Evolutionary conservation across 2,797 vertebrate species (phyloP).

Genomic region (Xiphorhynchus erythropygius): DNA sequence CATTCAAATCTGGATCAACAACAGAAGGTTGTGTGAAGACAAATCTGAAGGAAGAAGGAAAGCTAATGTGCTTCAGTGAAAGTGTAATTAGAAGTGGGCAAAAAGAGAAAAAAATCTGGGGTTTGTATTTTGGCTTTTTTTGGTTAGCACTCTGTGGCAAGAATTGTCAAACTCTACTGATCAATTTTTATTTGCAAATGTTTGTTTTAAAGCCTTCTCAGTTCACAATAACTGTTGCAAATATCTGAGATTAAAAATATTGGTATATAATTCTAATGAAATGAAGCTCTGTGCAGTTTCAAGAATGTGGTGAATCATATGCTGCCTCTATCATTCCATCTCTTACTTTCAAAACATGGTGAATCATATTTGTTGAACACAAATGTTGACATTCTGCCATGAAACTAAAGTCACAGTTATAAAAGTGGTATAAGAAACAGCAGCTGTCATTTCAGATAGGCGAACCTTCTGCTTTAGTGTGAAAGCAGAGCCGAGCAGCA

Average conservation of each 20-base stretch:
- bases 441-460: conserved; percentile 15
- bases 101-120: background rate
- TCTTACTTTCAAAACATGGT: background rate
- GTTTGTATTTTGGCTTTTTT: background rate
- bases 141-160: background rate
- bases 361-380: conserved; percentile 7
- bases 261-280: background rate
- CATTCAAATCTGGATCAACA: background rate
- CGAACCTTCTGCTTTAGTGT: background rate
- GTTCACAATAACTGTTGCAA: background rate
- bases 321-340: background rate
- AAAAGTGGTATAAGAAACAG: background rate
- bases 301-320: background rate
- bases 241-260: background rate
- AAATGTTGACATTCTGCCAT: background rate
- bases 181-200: background rate
- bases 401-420: conserved; percentile 13
- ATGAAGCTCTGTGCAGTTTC: background rate
- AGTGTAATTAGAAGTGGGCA: background rate
- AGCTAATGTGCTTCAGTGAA: background rate
- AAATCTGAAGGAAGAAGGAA: background rate
- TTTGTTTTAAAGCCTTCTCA: background rate
- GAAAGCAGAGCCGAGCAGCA: background rate
- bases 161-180: background rate
- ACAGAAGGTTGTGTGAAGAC: background rate